A percentile compares a stretch with the other conserved stretches of the same genome.
Conservation (phyloP, 2,888 invertebrate species). For the Caenorhabditis imperialis region DNA sequence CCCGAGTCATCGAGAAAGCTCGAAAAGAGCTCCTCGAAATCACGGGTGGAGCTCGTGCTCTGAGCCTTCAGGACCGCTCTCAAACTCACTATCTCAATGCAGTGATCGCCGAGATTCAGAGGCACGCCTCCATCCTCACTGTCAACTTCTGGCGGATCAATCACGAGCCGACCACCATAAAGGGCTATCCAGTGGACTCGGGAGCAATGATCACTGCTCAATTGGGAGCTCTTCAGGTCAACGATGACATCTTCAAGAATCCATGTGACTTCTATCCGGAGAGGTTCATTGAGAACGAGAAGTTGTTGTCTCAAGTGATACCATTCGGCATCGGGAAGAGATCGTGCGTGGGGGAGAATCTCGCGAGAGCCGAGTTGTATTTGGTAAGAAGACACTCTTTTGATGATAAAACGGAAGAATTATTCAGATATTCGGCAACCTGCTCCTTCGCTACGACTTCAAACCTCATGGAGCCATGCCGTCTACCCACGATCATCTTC, state of each 20-base stretch:
- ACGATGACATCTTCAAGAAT: constrained; percentile 50
- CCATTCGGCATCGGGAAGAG: constrained; percentile 65
- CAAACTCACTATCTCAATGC: constrained; percentile 31
- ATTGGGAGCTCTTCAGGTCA: constrained; percentile 43
- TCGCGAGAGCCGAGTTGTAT: constrained; percentile 63
- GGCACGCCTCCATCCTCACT: constrained; percentile 49
- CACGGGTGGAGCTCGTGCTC: constrained; percentile 15
- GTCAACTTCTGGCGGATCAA: constrained; percentile 34
- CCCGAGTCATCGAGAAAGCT: constrained; percentile 17
- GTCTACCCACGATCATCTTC: constrained; percentile 18
- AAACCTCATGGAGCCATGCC: constrained; percentile 22
- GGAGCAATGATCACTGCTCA: constrained; percentile 54
- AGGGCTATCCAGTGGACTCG: constrained; percentile 37
- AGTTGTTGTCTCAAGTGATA: constrained; percentile 44
- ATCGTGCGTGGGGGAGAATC: constrained; percentile 59
- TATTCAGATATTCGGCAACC: constrained; percentile 59
- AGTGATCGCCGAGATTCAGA: constrained; percentile 52
- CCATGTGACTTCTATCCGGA: constrained; percentile 49
- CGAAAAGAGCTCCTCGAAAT: constrained; percentile 30
- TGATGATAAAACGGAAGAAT: too few species aligned
- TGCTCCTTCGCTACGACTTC: constrained; percentile 50
- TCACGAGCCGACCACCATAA: constrained; percentile 21
- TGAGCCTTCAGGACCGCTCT: constrained; percentile 11
- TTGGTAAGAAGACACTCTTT: too few species aligned
- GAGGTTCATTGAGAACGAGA: constrained; percentile 47